Evolutionary conservation across 2,113 vertebrate genomes (phyloP).

Genomic region (Meleagris gallopavo): DNA sequence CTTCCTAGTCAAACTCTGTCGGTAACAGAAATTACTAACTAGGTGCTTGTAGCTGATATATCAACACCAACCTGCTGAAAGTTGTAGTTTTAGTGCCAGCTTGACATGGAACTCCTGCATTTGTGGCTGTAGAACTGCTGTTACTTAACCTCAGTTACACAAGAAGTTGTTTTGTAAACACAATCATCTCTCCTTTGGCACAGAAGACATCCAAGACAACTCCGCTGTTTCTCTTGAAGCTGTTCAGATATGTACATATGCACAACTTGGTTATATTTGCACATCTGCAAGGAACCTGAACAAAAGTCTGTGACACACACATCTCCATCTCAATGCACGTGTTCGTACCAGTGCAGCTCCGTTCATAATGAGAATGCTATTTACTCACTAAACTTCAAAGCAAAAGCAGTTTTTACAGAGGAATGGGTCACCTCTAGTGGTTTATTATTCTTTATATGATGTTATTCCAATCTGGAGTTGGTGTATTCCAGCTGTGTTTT

Average conservation of each 20-base stretch:
- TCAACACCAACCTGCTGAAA: not conserved
- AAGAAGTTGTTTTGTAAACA: not conserved
- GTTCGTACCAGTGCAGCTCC: not conserved
- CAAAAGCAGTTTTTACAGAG: not conserved
- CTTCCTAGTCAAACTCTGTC: not conserved
- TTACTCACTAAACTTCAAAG: not conserved
- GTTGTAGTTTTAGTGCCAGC: not conserved
- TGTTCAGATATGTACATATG: not conserved
- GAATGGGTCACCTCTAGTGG: not conserved
- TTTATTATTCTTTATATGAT: not conserved
- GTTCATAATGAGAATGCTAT: not conserved
- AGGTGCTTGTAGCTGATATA: not conserved
- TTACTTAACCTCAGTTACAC: not conserved
- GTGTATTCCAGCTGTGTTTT: not conserved
- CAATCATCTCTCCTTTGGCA: not conserved
- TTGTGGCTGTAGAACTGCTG: not conserved
- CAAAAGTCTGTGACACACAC: not conserved
- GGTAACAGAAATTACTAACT: fast-evolving
- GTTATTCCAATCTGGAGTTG: not conserved
- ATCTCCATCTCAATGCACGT: too few species aligned
- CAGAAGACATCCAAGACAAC: not conserved
- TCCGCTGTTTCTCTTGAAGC: not conserved
- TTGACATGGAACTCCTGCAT: not conserved
- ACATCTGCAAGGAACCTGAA: not conserved
- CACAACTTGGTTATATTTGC: not conserved